A percentile compares a stretch with the other conserved stretches of the same genome.
Conservation (phyloP, 53 echinoderm and acorn worm genomes). For the Crossaster papposus region DNA sequence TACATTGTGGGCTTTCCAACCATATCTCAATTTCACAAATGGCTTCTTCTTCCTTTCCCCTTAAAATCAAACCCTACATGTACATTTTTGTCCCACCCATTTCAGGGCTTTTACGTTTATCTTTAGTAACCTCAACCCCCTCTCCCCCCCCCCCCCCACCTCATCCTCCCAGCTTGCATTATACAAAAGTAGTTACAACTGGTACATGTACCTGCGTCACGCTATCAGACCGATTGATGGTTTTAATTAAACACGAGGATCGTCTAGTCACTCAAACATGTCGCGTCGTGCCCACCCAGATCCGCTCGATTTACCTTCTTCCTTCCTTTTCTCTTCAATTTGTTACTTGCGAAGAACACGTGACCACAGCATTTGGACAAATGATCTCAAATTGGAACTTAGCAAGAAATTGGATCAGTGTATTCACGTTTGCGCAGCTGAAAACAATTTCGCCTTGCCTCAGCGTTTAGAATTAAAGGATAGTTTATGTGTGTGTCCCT, state of each 20-base stretch:
- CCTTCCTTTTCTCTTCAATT: not conserved
- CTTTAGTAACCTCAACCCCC: not conserved
- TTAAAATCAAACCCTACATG: too few species aligned
- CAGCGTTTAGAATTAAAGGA: too few species aligned
- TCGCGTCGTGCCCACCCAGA: slow-evolving; percentile 13
- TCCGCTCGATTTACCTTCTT: not conserved
- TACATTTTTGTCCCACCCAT: too few species aligned
- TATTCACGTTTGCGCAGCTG: too few species aligned
- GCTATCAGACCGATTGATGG: slow-evolving; percentile 4
- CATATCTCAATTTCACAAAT: too few species aligned
- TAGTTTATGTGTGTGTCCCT: too few species aligned
- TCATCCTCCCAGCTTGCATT: not conserved
- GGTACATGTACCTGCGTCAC: not conserved
- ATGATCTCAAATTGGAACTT: too few species aligned
- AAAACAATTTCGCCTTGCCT: too few species aligned
- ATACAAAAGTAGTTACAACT: not conserved
- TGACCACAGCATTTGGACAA: not conserved
- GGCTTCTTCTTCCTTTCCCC: too few species aligned
- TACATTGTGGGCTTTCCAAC: too few species aligned
- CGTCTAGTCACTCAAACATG: slow-evolving; percentile 23
- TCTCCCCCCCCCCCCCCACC: not conserved
- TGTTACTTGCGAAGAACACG: not conserved
- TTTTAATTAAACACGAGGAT: slow-evolving; percentile 3
- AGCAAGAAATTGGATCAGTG: too few species aligned
- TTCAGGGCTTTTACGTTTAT: too few species aligned